Evolutionary conservation across 1,140 invertebrate genomes (phyloP).

Genomic region (Doryteuthis pealeii): DNA sequence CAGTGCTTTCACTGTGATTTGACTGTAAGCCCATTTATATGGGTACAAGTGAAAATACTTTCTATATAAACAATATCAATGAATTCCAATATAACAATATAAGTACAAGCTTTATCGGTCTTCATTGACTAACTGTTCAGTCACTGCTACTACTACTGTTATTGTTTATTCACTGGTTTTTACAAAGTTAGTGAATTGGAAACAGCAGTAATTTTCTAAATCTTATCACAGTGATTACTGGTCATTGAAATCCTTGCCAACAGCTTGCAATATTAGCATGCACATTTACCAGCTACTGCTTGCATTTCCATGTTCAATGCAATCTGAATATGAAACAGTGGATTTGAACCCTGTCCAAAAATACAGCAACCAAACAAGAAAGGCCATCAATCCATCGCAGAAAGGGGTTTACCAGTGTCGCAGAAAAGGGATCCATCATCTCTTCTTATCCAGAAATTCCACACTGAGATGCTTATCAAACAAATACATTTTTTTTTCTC

Average conservation of each 20-base stretch:
- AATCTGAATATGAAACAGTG: constrained; percentile 7
- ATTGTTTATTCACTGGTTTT: too few species aligned
- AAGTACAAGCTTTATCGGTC: too few species aligned
- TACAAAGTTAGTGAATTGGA: not conserved
- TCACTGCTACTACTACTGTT: too few species aligned
- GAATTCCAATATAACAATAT: too few species aligned
- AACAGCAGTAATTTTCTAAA: constrained; percentile 6
- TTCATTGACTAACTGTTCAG: too few species aligned
- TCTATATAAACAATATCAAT: too few species aligned
- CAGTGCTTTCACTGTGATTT: too few species aligned
- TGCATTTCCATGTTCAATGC: not conserved
- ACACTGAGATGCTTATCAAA: constrained; percentile 2
- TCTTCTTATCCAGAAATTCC: constrained; percentile 9
- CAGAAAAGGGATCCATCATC: constrained; percentile 2
- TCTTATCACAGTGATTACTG: not conserved
- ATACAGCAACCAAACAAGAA: not conserved
- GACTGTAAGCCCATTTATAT: too few species aligned
- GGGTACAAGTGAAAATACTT: too few species aligned
- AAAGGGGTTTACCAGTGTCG: not conserved
- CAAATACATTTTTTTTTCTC: constrained; percentile 9
- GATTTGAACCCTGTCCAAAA: constrained; percentile 5
- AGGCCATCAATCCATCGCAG: not conserved
- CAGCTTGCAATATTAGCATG: not conserved
- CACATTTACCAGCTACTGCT: not conserved
- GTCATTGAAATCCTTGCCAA: not conserved